These are phyloP conservation scores for Syngnathus acus DNA, from an alignment of 2,797 vertebrate genomes.

Conservation along the genomic window DNA sequence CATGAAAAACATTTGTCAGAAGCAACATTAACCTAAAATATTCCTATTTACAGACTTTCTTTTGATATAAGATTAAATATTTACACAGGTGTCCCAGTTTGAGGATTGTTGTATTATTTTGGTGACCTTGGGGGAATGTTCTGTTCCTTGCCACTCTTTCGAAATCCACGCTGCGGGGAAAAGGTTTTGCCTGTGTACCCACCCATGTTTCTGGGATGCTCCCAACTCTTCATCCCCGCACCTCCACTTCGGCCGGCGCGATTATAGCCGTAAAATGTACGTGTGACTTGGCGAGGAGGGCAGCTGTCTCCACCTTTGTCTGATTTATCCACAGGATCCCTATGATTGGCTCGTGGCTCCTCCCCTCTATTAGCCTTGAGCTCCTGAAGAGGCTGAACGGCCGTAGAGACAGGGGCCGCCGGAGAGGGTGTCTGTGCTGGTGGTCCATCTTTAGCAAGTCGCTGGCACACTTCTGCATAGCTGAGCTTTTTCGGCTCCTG, in stretches of 20 bases:
- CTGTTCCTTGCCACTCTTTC: slow-evolving; percentile 84
- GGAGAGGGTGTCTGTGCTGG: slow-evolving; percentile 38
- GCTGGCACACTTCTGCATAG: slow-evolving; percentile 90
- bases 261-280: slow-evolving; percentile 68
- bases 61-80: not conserved
- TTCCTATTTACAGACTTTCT: slow-evolving; percentile 4
- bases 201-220: slow-evolving; percentile 73
- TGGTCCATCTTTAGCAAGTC: slow-evolving; percentile 71
- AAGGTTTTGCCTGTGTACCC: slow-evolving; percentile 67
- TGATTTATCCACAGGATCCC: slow-evolving; percentile 36
- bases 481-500: slow-evolving; percentile 84
- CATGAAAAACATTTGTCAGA: not conserved
- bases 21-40: not conserved
- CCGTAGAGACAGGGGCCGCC: slow-evolving; percentile 21
- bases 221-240: slow-evolving; percentile 75
- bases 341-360: slow-evolving; percentile 48
- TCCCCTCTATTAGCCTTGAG: slow-evolving; percentile 77
- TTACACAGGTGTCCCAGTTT: slow-evolving; percentile 7
- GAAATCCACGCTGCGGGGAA: slow-evolving; percentile 76
- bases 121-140: slow-evolving; percentile 82
- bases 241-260: slow-evolving; percentile 60
- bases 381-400: slow-evolving; percentile 77
- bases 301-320: slow-evolving; percentile 52
- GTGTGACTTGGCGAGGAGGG: slow-evolving; percentile 64
- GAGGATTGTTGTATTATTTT: slow-evolving; percentile 64